Evolutionary conservation across 2,888 invertebrate species (phyloP).

Genomic region (Eubasilissa splendida): DNA sequence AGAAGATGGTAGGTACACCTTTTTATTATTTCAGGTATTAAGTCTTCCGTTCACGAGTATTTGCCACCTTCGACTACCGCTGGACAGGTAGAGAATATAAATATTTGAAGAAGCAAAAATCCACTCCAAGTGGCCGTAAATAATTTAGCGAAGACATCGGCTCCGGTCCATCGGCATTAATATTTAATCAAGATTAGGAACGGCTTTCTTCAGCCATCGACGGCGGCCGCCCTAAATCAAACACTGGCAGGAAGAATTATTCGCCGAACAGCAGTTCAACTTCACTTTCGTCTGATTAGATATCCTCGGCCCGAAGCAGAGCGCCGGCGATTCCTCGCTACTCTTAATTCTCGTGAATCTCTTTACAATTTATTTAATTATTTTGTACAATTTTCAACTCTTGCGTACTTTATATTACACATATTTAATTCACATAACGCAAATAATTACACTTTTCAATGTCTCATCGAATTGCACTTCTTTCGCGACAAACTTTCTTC

Average conservation of each 20-base stretch:
- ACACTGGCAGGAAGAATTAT: conserved; percentile 47
- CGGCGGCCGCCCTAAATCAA: conserved; percentile 47
- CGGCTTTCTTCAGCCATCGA: conserved; percentile 17
- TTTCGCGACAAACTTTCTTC: conserved; percentile 14
- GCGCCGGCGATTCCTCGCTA: background rate
- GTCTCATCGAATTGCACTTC: background rate
- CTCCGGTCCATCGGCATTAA: conserved; percentile 44
- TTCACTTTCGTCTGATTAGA: conserved; percentile 49
- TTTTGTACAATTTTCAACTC: too few species aligned
- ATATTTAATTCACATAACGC: background rate
- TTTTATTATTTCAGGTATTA: too few species aligned
- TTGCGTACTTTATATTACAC: too few species aligned
- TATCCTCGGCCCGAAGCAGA: conserved; percentile 22
- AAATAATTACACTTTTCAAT: background rate
- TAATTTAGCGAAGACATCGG: conserved; percentile 50
- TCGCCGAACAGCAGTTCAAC: conserved; percentile 46
- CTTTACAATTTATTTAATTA: too few species aligned
- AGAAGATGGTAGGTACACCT: too few species aligned
- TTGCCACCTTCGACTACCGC: background rate
- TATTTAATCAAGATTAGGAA: conserved; percentile 55
- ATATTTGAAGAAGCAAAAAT: conserved; percentile 51
- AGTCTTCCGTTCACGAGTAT: too few species aligned
- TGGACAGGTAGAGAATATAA: conserved; percentile 38
- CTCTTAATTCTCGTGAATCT: background rate
- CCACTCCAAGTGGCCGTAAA: conserved; percentile 43